Conservation (phyloP, 2,888 invertebrate genomes). For the Pelosia muscerda region DNA sequence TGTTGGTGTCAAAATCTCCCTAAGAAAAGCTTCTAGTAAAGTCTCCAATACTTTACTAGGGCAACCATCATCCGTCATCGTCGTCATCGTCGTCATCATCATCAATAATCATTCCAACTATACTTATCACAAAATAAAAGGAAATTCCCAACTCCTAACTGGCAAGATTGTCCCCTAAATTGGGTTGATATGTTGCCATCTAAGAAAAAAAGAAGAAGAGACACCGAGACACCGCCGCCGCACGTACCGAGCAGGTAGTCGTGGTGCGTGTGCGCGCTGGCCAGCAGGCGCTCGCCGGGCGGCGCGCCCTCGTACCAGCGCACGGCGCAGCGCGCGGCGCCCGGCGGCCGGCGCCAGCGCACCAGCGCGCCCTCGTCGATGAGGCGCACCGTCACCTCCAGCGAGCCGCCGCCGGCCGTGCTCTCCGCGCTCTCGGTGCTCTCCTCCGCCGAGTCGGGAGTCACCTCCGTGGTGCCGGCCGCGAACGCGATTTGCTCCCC, state of each 20-base stretch:
- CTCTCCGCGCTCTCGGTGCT: conserved; percentile 79
- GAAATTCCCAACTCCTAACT: too few species aligned
- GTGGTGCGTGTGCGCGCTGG: conserved; percentile 90
- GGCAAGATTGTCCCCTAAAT: too few species aligned
- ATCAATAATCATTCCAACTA: too few species aligned
- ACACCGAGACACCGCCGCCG: neutral
- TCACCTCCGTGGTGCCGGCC: conserved; percentile 43
- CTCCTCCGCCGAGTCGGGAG: conserved; percentile 70
- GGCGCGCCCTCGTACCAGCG: conserved; percentile 90
- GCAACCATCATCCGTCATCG: too few species aligned
- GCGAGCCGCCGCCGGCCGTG: conserved; percentile 87
- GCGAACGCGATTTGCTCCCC: conserved; percentile 45
- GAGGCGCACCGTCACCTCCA: conserved; percentile 90
- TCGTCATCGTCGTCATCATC: too few species aligned
- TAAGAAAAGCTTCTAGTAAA: too few species aligned
- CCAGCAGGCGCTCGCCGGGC: conserved; percentile 88
- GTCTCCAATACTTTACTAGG: too few species aligned
- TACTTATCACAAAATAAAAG: too few species aligned
- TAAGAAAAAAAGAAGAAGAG: too few species aligned
- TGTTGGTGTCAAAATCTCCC: too few species aligned
- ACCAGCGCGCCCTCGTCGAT: conserved; percentile 92
- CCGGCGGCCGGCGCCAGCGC: conserved; percentile 90
- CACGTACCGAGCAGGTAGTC: conserved; percentile 87
- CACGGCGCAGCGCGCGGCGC: conserved; percentile 88
- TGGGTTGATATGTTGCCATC: too few species aligned